Conservation (phyloP, 2,888 invertebrate genomes). For the Drosophila aldrichi region DNA sequence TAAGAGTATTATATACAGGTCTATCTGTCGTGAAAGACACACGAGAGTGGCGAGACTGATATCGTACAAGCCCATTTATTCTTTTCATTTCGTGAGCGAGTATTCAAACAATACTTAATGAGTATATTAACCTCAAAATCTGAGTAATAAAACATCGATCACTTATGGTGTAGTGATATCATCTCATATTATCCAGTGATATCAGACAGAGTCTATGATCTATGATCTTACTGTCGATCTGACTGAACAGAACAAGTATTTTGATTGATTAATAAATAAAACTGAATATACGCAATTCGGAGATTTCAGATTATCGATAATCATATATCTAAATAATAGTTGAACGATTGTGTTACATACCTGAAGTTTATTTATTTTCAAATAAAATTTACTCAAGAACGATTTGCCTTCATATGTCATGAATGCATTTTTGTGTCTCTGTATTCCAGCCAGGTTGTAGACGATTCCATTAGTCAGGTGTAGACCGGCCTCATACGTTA, state of each 20-base stretch:
- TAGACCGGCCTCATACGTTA: slow-evolving; percentile 82
- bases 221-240: neutral
- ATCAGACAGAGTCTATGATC: neutral
- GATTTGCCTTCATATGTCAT: slow-evolving; percentile 84
- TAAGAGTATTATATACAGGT: neutral
- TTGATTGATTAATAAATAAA: neutral
- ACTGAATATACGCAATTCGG: neutral
- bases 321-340: neutral
- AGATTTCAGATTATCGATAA: neutral
- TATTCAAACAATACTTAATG: neutral
- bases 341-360: slow-evolving; percentile 57
- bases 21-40: neutral
- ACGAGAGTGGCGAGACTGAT: neutral
- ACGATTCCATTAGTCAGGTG: slow-evolving; percentile 82
- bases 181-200: neutral
- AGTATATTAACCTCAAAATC: too few relatives aligned
- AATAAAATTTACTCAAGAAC: slow-evolving; percentile 80
- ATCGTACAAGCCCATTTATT: neutral
- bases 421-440: slow-evolving; percentile 79
- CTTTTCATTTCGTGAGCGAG: neutral
- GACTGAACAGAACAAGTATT: neutral
- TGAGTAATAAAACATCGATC: neutral
- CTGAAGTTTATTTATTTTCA: slow-evolving; percentile 82
- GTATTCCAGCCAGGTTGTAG: slow-evolving; percentile 82
- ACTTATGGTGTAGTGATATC: too few relatives aligned